Evolutionary conservation across 2,797 vertebrate species (phyloP), one percentile per base, ranked within the genome.

Genomic region (Molothrus ater): DNA sequence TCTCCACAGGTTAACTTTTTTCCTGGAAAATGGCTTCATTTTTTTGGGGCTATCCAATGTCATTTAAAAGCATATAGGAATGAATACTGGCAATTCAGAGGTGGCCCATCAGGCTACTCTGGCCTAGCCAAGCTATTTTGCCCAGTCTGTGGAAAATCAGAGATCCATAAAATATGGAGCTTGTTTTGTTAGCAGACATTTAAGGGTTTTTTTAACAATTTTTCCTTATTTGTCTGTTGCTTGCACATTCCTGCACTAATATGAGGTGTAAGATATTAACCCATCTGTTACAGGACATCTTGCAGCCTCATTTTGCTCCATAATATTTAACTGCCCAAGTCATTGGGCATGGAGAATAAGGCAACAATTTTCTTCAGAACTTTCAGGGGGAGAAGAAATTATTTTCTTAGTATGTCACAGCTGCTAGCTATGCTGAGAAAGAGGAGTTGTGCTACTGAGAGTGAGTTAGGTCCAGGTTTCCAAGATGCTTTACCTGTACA

Each of bases 31-130:
- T 15, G 6, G 2, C 11, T 6, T 90, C 4, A 31, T 38, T 85
- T 73, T 86, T 0, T 5, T 1, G 3, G 19, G 13, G 18, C 25
- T 31, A 40, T 47, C 6, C 5, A 5, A 40, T 32, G 42, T 1
- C 14, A 48, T 85, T 83, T 78, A 57, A 80, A 83, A 28, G 6
- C 15, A 68, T 73, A 54, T 66, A 57, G 16, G 38, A 78, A 78
- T 1, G 3, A 18, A 13, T 72, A 9, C 17, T 82, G 14, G 2
- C 3, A 60, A 31, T 28, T 38, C 9, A 64, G 53, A 61, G 10
- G 21, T 26, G 8, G 21, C 48, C 9, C 17, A 50, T 2, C 2
- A 0, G 57, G 10, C 12, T 47, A 38, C 14, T 9, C 11, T 88
- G 47, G 15, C 6, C 68, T 75, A 79, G 24, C 8, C 24, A 82